Evolutionary conservation across 2,888 invertebrate genomes (phyloP), one percentile per base, ranked within the genome.

Genomic region (Seira sanloemensis): DNA sequence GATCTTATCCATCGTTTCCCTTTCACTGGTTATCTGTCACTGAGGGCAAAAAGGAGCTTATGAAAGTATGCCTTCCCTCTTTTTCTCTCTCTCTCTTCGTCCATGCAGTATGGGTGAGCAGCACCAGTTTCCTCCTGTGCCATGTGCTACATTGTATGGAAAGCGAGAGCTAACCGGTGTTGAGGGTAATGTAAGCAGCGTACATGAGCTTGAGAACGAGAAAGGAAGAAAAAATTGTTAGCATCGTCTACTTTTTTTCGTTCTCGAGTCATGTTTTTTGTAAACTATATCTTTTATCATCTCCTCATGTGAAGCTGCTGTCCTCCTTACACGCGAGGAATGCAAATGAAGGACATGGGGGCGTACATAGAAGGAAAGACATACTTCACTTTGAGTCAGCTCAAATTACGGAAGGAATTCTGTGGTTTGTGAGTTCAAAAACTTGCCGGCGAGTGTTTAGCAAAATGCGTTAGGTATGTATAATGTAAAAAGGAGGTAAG

Each of bases 11-110:
- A 80, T 75, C 76, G 71, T 82, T 73, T 83, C 77, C 77, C 68
- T 67, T 77, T 67, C 77, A 37, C 82, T 78, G 24, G 65, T 72
- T 83, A 83, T 83, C 78, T 83, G 83, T 83, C 83, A 83, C 76
- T 73, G 76, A 78, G 83, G 67, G 78, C 62, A 76, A 73, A 62
- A 68, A 46, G 71, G 46, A 83, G 58, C 58, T 58, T 58, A 58
- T 4, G 58, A 58, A 58, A 58, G 58, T 9, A n/a, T n/a, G 58
- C n/a, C 58, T 58, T 58, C 18, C n/a, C 18, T 58, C 58, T n/a
- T n/a, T n/a, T n/a, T n/a, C n/a, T n/a, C n/a, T n/a, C n/a, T n/a
- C n/a, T n/a, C n/a, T n/a, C n/a, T n/a, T n/a, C n/a, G n/a, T n/a
- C n/a, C n/a, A 37, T 37, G 5, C 37, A 37, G 12, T 37, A 37